A percentile compares a stretch with the other conserved stretches of the same genome.
These are phyloP conservation scores for Oenanthe melanoleuca DNA, from an alignment of 2,113 vertebrate species.

Conservation along the genomic window DNA sequence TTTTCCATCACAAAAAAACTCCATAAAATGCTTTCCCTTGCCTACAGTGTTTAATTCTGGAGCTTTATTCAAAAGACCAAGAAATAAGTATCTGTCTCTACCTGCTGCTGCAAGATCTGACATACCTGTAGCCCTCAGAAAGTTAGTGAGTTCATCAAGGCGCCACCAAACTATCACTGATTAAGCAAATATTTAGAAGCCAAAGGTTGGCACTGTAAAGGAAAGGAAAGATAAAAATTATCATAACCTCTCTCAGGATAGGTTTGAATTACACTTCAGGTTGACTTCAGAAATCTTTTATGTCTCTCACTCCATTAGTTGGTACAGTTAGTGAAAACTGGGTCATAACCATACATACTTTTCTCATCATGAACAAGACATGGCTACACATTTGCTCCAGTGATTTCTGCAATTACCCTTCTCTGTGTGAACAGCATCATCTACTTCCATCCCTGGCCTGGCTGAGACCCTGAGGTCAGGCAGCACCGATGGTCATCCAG, in stretches of 20 bases:
- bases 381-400: neutral
- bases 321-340: constrained; percentile 50
- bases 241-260: constrained; percentile 27
- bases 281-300: constrained; percentile 44
- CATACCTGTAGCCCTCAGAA: neutral
- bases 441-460: neutral
- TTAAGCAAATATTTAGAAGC: constrained; percentile 50
- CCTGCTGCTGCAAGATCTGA: neutral
- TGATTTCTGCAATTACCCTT: neutral
- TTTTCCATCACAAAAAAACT: neutral
- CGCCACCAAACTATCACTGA: neutral
- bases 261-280: constrained; percentile 68
- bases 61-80: constrained; percentile 6
- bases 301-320: constrained; percentile 68
- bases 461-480: neutral
- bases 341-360: constrained; percentile 39
- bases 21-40: neutral
- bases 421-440: neutral
- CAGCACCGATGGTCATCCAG: rapidly evolving
- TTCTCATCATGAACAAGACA: constrained; percentile 6
- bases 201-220: constrained; percentile 42
- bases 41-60: neutral
- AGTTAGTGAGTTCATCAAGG: neutral
- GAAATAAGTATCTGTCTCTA: neutral
- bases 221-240: constrained; percentile 48